Evolutionary conservation across 1,140 invertebrate species (phyloP).

Genomic region (Sinonovacula constricta): DNA sequence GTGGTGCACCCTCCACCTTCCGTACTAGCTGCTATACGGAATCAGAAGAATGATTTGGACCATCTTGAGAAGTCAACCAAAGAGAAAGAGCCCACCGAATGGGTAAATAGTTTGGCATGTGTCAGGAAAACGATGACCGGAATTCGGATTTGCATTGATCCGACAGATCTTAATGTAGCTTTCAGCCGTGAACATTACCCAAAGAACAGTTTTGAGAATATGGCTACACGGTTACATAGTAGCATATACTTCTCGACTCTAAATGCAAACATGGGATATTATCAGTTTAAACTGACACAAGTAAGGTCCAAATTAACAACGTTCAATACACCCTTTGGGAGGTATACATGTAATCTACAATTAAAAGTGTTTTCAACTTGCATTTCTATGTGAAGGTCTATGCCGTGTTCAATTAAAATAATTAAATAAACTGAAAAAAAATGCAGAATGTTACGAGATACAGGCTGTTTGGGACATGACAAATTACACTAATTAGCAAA

Average conservation of each 20-base stretch:
- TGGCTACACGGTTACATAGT: slow-evolving; percentile 37
- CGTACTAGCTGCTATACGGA: slow-evolving; percentile 36
- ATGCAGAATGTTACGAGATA: too few relatives aligned
- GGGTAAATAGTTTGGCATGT: too few relatives aligned
- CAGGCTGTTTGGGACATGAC: background rate
- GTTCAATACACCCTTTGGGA: too few relatives aligned
- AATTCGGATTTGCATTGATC: slow-evolving; percentile 80
- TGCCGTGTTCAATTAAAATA: too few relatives aligned
- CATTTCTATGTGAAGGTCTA: background rate
- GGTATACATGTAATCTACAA: too few relatives aligned
- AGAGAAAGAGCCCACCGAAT: slow-evolving; percentile 43
- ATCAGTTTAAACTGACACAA: slow-evolving; percentile 77
- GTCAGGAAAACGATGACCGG: slow-evolving; percentile 56
- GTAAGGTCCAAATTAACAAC: too few relatives aligned
- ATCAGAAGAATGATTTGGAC: slow-evolving; percentile 55
- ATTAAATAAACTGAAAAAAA: too few relatives aligned
- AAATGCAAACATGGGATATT: slow-evolving; percentile 62
- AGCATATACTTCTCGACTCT: slow-evolving; percentile 57
- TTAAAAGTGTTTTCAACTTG: too few relatives aligned
- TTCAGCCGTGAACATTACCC: slow-evolving; percentile 71
- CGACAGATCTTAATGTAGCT: slow-evolving; percentile 78
- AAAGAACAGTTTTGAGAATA: slow-evolving; percentile 53
- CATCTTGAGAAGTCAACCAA: slow-evolving; percentile 30
- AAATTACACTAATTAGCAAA: slow-evolving; percentile 1
- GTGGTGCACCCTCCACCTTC: slow-evolving; percentile 28